Evolutionary conservation across 2,888 invertebrate species (phyloP), one percentile per base, ranked within the genome.

Genomic region (Alentia gelatinosa): DNA sequence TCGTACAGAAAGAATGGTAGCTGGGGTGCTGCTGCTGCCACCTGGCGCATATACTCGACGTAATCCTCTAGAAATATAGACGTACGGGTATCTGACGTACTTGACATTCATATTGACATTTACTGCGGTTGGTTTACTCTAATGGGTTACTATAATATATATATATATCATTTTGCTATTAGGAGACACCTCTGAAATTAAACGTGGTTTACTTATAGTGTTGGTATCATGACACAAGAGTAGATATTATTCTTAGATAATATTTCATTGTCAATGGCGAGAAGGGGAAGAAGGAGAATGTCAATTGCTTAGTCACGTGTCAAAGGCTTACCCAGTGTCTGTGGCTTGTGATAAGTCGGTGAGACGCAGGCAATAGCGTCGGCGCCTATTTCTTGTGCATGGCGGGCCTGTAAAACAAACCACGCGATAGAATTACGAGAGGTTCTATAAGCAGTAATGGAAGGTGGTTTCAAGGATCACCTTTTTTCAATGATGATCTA

Each of bases 1-100:
- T 98, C 98, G 95, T 98, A 98, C 95, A 98, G 98, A 40, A 98
- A 96, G 75, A 98, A 97, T 0, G 98, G 98, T 0, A 97, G 97
- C 7, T 97, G 97, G 0, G 98, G 97, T 0, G 98, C 98, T 0
- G 97, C 97, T 26, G 97, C 96, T 0, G 97, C 97, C 5, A 98
- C 97, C 86, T 97, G 94, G 93, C 97, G 97, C 93, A 95, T 94
- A 91, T 95, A 95, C 0, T 94, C 94, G 5, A 95, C 94, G 37
- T 95, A 91, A 5, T 92, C 92, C 74, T 95, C 95, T 95, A 93
- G 15, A 74, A 74, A 1, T 5, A 74, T 3, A 19, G 56, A 56
- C 56, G 3, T n/a, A 56, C n/a, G 47, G 19, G n/a, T n/a, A n/a
- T 19, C 19, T 47, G 9, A 47, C 47, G 7, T 47, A 12, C 19